phyloP scores from a whole-genome alignment of 2,888 invertebrate species.

The Caenorhabditis parvicauda region DNA sequence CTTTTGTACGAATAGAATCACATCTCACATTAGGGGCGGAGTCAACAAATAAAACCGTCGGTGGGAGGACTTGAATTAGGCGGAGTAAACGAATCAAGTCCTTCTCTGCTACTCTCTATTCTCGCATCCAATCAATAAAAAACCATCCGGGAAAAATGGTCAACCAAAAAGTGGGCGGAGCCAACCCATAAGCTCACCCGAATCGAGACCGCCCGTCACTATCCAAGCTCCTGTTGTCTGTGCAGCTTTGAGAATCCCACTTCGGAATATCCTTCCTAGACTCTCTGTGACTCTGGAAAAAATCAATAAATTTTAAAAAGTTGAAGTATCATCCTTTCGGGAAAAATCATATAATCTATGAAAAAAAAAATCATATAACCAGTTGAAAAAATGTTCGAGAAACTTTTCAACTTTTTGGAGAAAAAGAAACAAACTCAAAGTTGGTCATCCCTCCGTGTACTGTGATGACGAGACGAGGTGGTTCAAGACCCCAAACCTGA shows the following conservation, averaged over 20 bases:
- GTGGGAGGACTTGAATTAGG: too few relatives aligned
- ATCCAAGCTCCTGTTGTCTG: conserved; percentile 99
- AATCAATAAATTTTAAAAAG: not conserved
- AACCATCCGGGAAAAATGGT: too few relatives aligned
- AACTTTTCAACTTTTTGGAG: not conserved
- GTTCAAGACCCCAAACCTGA: conserved; percentile 84
- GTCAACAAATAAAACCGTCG: too few relatives aligned
- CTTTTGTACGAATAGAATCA: too few relatives aligned
- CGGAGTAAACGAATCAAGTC: too few relatives aligned
- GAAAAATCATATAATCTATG: not conserved
- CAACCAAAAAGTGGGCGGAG: too few relatives aligned
- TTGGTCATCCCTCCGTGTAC: conserved; percentile 97
- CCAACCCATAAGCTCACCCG: too few relatives aligned
- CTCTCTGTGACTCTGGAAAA: conserved; percentile 73
- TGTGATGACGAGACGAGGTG: conserved; percentile 93
- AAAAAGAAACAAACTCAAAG: conserved; percentile 68
- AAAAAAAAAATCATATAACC: not conserved
- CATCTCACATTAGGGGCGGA: too few relatives aligned
- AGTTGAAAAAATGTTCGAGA: too few relatives aligned
- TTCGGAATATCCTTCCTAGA: conserved; percentile 87
- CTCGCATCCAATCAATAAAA: too few relatives aligned
- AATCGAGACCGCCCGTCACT: conserved; percentile 71
- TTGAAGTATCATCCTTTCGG: not conserved
- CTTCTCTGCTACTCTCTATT: too few relatives aligned
- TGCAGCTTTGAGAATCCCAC: conserved; percentile 93